phyloP scores from a whole-genome alignment of 2,113 vertebrate genomes.

The Lathamus discolor region DNA sequence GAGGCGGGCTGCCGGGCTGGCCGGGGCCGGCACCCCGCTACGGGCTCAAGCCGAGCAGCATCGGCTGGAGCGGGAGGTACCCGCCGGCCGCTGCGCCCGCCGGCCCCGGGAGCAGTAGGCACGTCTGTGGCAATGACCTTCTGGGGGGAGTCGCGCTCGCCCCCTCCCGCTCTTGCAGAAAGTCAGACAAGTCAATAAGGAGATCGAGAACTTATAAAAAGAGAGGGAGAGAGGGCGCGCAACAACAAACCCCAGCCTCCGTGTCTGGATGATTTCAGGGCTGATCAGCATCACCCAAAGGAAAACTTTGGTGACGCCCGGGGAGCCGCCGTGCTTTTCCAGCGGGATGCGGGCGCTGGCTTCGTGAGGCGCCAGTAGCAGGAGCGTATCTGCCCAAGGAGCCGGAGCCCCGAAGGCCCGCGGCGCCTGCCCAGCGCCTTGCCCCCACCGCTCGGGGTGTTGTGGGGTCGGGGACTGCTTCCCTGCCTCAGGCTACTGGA shows the following conservation, averaged over 20 bases:
- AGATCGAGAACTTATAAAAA: not conserved
- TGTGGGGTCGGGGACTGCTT: not conserved
- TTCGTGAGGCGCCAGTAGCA: not conserved
- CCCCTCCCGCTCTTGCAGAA: not conserved
- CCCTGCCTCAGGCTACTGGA: not conserved
- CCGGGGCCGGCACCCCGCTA: not conserved
- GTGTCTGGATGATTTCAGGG: not conserved
- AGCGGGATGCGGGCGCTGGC: not conserved
- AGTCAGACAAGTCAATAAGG: not conserved
- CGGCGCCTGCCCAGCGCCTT: not conserved
- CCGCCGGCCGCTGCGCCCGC: not conserved
- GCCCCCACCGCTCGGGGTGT: not conserved
- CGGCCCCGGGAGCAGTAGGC: not conserved
- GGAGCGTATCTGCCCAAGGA: not conserved
- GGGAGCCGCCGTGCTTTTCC: not conserved
- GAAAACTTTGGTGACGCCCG: constrained; percentile 15
- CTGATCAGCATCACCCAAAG: not conserved
- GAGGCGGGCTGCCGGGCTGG: not conserved
- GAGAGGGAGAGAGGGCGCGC: not conserved
- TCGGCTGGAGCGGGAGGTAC: not conserved
- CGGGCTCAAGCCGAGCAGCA: not conserved
- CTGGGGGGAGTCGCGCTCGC: not conserved
- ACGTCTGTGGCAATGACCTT: not conserved
- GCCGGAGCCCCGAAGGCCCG: not conserved
- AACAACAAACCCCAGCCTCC: not conserved